Evolutionary conservation across 2,888 invertebrate species (phyloP).

Genomic region (Biston betularia): DNA sequence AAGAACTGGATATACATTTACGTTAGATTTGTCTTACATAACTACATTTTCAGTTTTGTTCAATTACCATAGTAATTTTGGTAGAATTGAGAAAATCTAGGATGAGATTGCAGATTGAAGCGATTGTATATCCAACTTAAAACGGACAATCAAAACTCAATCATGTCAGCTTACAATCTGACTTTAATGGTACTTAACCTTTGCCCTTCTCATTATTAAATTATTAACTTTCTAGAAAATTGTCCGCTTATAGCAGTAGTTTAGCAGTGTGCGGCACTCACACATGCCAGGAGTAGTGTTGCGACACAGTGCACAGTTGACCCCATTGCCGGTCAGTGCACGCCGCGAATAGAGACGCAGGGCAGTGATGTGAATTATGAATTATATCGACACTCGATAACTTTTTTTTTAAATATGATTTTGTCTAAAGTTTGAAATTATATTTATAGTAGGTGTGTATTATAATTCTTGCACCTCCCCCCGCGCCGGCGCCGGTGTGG

Average conservation of each 20-base stretch:
- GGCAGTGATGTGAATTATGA: constrained; percentile 34
- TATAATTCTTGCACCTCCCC: too few species aligned
- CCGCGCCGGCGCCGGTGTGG: too few species aligned
- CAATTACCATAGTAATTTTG: not conserved
- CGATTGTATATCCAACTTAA: not conserved
- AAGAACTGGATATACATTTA: too few species aligned
- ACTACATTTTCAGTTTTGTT: too few species aligned
- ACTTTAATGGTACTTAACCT: constrained; percentile 8
- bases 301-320: constrained; percentile 44
- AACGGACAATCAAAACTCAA: constrained; percentile 7
- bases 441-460: too few species aligned
- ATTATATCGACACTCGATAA: constrained; percentile 36
- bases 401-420: too few species aligned
- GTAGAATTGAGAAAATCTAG: not conserved
- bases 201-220: constrained; percentile 8
- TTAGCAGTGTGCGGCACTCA: constrained; percentile 9
- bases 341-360: constrained; percentile 56
- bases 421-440: too few species aligned
- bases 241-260: not conserved
- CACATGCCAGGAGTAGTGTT: constrained; percentile 38
- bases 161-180: not conserved
- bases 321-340: constrained; percentile 75
- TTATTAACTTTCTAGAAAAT: constrained; percentile 21
- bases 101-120: not conserved
- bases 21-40: too few species aligned